These are phyloP conservation scores for Nebria ingens DNA, from an alignment of 1,140 invertebrate species.

Conservation along the genomic window DNA sequence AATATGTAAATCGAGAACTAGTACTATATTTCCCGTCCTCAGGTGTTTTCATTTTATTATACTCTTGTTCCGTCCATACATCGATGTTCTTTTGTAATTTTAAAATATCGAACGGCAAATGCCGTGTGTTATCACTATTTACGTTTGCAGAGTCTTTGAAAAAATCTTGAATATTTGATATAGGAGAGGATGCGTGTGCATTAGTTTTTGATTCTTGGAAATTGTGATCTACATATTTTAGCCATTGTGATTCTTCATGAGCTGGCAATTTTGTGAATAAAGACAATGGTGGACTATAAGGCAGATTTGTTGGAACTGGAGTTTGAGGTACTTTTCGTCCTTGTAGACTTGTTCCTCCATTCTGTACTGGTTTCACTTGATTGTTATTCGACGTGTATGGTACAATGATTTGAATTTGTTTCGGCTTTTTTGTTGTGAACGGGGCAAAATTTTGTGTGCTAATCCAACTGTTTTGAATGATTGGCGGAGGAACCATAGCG, in stretches of 20 bases:
- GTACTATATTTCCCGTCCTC: conserved; percentile 35
- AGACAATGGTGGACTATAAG: not conserved
- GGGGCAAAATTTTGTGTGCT: conserved; percentile 10
- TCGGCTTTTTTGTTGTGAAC: conserved; percentile 32
- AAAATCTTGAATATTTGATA: conserved; percentile 14
- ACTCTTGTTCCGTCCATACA: conserved; percentile 72
- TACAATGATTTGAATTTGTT: conserved; percentile 63
- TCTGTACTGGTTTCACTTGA: conserved; percentile 10
- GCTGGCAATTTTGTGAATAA: not conserved
- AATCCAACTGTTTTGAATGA: conserved; percentile 21
- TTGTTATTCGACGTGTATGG: conserved; percentile 57
- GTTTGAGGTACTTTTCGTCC: conserved; percentile 4
- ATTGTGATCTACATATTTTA: conserved; percentile 2
- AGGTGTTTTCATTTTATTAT: conserved; percentile 38
- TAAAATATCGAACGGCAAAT: conserved; percentile 54
- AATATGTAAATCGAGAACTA: conserved; percentile 44
- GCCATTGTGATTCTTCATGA: not conserved
- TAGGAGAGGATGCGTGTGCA: not conserved
- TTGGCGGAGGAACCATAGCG: conserved; percentile 30
- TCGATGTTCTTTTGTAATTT: conserved; percentile 72
- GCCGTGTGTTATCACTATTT: conserved; percentile 12
- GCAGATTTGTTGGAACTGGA: not conserved
- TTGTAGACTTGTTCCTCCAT: not conserved
- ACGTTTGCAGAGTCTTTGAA: conserved; percentile 10
- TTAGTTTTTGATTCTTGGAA: not conserved